These are phyloP conservation scores for Myodes glareolus DNA, from an alignment of 2,113 vertebrate genomes.

Conservation along the genomic window DNA sequence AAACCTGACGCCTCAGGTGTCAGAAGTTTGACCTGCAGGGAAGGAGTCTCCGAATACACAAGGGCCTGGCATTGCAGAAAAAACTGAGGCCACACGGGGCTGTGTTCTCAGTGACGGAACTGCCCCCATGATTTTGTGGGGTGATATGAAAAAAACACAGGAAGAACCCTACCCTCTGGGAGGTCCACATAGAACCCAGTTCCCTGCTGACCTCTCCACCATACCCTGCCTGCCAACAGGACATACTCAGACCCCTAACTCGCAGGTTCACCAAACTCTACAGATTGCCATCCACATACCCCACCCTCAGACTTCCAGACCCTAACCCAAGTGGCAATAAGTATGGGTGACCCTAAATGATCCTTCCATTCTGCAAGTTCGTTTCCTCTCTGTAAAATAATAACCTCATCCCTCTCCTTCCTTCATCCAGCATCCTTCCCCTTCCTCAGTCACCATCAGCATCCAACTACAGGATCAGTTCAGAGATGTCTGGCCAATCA, in stretches of 20 bases:
- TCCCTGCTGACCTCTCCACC: not conserved
- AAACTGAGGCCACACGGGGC: not conserved
- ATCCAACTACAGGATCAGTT: not conserved
- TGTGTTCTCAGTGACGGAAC: too few relatives aligned
- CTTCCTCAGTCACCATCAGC: rapidly evolving
- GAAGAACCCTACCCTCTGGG: not conserved
- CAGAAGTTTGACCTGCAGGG: not conserved
- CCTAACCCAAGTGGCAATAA: not conserved
- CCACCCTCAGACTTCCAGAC: not conserved
- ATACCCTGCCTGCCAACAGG: not conserved
- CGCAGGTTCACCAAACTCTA: not conserved
- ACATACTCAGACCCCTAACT: not conserved
- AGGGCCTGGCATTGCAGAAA: not conserved
- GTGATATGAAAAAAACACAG: not conserved
- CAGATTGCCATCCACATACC: not conserved
- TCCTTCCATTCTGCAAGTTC: not conserved
- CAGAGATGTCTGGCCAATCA: not conserved
- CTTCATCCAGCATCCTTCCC: not conserved
- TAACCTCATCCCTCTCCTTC: not conserved
- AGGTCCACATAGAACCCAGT: not conserved
- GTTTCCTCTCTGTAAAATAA: not conserved
- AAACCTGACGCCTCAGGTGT: not conserved
- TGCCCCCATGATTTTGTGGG: not conserved
- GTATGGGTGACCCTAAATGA: not conserved
- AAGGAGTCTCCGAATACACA: not conserved